Evolutionary conservation across 2,113 vertebrate genomes (phyloP).

Genomic region (Pterocles gutturalis): DNA sequence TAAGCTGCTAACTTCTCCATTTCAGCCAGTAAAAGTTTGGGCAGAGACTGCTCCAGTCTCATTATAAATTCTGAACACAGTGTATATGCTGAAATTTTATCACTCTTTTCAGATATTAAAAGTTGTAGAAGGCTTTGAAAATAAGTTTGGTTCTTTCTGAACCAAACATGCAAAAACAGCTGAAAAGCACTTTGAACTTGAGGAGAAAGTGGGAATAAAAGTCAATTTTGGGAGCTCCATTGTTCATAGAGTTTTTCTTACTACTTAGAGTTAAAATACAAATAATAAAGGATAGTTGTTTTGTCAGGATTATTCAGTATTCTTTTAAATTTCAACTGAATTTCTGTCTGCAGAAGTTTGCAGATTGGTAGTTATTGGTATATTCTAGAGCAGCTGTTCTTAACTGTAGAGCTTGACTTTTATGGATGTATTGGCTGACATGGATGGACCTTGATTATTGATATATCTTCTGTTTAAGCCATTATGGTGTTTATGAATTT

Average conservation of each 20-base stretch:
- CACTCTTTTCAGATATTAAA: background rate
- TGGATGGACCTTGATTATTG: background rate
- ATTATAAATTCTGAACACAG: background rate
- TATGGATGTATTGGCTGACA: background rate
- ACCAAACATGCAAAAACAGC: background rate
- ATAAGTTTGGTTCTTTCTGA: background rate
- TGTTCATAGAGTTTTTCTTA: background rate
- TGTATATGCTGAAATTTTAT: background rate
- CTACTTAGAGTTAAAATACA: background rate
- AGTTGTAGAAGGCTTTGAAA: background rate
- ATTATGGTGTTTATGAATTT: background rate
- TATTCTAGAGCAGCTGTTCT: background rate
- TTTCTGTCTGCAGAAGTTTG: background rate
- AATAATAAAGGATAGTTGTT: background rate
- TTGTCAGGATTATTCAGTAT: background rate
- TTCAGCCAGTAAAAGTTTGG: background rate
- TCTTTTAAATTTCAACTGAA: background rate
- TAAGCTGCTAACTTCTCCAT: background rate
- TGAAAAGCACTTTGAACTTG: background rate
- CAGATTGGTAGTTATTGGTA: background rate
- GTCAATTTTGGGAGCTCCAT: background rate
- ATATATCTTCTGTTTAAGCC: background rate
- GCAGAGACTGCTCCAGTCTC: background rate
- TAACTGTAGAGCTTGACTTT: background rate
- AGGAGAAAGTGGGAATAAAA: background rate